Evolutionary conservation across 2,888 invertebrate species (phyloP), one percentile per base, ranked within the genome.

Genomic region (Coenonympha glycerion): DNA sequence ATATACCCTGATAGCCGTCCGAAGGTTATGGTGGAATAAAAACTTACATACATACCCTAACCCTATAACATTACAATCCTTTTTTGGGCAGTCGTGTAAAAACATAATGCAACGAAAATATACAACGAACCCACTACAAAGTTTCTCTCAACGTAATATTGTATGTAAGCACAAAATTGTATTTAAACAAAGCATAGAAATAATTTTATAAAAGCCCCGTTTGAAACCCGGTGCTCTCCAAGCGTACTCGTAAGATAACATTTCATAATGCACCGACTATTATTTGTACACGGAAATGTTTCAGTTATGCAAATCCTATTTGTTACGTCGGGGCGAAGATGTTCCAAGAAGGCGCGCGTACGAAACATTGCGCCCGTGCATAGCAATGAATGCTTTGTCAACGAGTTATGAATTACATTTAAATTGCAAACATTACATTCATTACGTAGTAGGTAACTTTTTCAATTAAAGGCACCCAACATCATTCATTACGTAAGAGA

Each of bases 271-370:
- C 36, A 19, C 5, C 6, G 11, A 19, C 44, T n/a, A 47, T 50
- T 48, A 49, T 49, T 44, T 21, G 39, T 52, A 52, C 24, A 15
- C 49, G 49, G 47, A 52, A 52, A 39, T 37, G 24, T 49, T 55
- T 47, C 19, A 44, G 47, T 40, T 53, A 52, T 49, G 49, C 40
- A 49, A 44, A 52, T 52, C 40, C 28, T 47, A 49, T 55, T 52
- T 42, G 49, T 55, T 55, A 49, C 42, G 42, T 55, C 49, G 47
- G 34, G 30, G 39, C 28, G 18, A 42, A 47, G 44, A 53, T 49
- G 37, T 47, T 40, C n/a, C 21, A 41, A 30, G 44, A 47, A 16
- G 42, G 26, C 28, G 24, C 9, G 21, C 30, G n/a, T n/a, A n/a
- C n/a, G n/a, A n/a, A n/a, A n/a, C n/a, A n/a, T 13, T 22, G 21